Evolutionary conservation across 2,888 invertebrate genomes (phyloP), one percentile per base, ranked within the genome.

Genomic region (Sarcophaga subvicina): DNA sequence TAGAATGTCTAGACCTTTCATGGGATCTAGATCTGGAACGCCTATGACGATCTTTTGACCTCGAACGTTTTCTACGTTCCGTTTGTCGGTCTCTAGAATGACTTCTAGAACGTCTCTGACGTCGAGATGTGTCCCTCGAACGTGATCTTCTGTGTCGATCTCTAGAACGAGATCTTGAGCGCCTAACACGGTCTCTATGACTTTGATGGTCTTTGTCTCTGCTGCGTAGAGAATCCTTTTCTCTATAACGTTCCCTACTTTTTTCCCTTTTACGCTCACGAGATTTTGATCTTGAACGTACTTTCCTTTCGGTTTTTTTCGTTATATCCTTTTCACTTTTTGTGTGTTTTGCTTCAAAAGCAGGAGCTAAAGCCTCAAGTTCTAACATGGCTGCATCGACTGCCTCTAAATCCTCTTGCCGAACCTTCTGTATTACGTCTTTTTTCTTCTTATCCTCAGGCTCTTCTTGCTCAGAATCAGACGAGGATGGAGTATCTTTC

Each of bases 371-470:
- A 4, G 97, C 97, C 93, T 98, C 98, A 75, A 98, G 94, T 88
- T 97, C 96, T 22, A 97, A 96, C 97, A 98, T 97, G 3, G 97
- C 96, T 91, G 97, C 96, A 89, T 96, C 96, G n/a, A 97, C 96
- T 25, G 90, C 91, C 83, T 90, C 91, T 70, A 90, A 75, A n/a
- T 90, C 90, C 25, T 63, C 71, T 8, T 27, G 71, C 47, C 81
- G 66, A 37, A 86, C 37, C 5, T 62, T 60, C 64, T 83, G 49
- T 88, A 88, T 60, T 12, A 80, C 85, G 93, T 94, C 67, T 4
- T 86, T 94, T 93, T 81, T 93, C 93, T 59, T 94, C 91, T 83
- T 89, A 69, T 67, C 72, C 17, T 76, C 62, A 11, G 47, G 45
- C 4, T 76, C 76, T 0, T 59, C 60, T 27, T 83, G 79, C 8